Evolutionary conservation across 2,888 invertebrate genomes (phyloP).

Genomic region (Notocelia uddmanniana): DNA sequence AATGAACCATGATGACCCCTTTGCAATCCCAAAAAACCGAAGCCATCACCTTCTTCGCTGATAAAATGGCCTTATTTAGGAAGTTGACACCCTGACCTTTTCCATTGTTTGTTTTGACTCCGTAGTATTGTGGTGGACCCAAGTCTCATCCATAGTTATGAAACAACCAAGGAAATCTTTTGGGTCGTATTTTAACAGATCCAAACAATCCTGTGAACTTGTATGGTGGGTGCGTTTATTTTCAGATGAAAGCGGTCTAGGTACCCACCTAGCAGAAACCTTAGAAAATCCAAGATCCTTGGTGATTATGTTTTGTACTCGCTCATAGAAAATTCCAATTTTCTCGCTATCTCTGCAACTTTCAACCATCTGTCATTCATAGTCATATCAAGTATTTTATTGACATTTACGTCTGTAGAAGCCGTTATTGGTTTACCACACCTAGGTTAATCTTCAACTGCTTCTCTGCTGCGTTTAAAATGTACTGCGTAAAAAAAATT

Average conservation of each 20-base stretch:
- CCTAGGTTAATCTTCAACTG: conserved; percentile 14
- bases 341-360: conserved; percentile 10
- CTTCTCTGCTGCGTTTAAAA: too few species aligned
- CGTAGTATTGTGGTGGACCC: conserved; percentile 45
- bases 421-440: conserved; percentile 10
- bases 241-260: conserved; percentile 9
- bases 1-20: neutral
- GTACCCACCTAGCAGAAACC: conserved; percentile 5
- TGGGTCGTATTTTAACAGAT: neutral
- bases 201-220: conserved; percentile 4
- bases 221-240: conserved; percentile 9
- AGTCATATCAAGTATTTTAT: conserved; percentile 6
- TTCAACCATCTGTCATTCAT: conserved; percentile 15
- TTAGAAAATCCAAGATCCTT: conserved; percentile 13
- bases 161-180: conserved; percentile 47
- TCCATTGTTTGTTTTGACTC: conserved; percentile 47
- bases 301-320: conserved; percentile 6
- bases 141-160: conserved; percentile 50
- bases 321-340: conserved; percentile 2
- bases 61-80: conserved; percentile 7
- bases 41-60: conserved; percentile 6
- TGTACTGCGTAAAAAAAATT: too few species aligned
- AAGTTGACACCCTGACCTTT: conserved; percentile 29
- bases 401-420: conserved; percentile 6
- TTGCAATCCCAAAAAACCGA: conserved; percentile 13